Base-by-base conservation (phyloP, 1,140 invertebrate species). In the Drosophila rufa region DNA sequence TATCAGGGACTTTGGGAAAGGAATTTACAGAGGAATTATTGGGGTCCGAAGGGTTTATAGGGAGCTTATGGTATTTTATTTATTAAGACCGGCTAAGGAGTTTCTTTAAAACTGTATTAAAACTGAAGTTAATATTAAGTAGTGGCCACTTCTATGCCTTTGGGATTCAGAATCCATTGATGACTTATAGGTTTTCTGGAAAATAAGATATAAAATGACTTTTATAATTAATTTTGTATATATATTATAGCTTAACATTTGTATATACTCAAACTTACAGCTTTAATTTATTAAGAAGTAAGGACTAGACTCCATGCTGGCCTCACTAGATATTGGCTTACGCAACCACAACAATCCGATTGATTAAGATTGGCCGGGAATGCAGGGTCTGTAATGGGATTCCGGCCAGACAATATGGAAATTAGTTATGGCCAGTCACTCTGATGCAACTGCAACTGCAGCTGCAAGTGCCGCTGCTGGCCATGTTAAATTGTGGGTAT, bases 401-500 rank as follows among this genome's bases (percentile, higher is more conserved):
- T 78, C 80, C 58, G 59, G 59, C 45, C 82, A 75, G 65, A 75
- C 73, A 87, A 89, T 89, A 87, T 87, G 83, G 84, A 87, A 87
- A 87, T 87, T 89, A 83, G 83, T 66, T 62, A 76, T 30, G 19
- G 36, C n/a, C 67, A 60, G 17, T 38, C 70, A 73, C 60, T 67
- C 71, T 40, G 67, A 70, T 40, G 51, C 33, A 55, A 38, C 33
- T 78, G 71, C 76, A 56, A 68, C 69, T 75, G 77, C 73, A 67
- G 61, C 82, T 78, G 77, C 77, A 67, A 65, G 82, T 80, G 71
- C 65, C 53, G 65, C 60, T 50, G 60, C 67, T 78, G 80, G 36
- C 68, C 50, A 74, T 83, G 84, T 74, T 83, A 80, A 87, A 86
- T 86, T 86, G 82, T 87, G 82, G 83, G 68, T 82, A 86, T 87